These are phyloP conservation scores for Drosophila villosipedis DNA, from an alignment of 2,888 invertebrate genomes.

Conservation along the genomic window DNA sequence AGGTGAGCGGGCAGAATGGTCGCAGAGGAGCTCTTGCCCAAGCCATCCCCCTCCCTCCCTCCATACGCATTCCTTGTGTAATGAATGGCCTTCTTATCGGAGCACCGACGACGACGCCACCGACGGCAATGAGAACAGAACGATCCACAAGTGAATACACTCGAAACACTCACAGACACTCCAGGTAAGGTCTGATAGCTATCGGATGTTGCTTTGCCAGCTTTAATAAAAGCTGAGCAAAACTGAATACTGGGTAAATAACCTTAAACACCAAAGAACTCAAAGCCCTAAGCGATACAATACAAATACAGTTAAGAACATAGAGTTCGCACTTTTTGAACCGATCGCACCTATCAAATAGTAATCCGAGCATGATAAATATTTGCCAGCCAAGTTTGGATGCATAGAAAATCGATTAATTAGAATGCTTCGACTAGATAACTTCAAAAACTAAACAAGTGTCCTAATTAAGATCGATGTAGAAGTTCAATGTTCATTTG, in stretches of 20 bases:
- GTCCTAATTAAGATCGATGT: background rate
- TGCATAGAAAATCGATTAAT: background rate
- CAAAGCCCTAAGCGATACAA: background rate
- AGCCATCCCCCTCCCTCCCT: background rate
- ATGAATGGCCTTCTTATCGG: conserved; percentile 50
- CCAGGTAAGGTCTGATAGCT: conserved; percentile 12
- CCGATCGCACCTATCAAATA: background rate
- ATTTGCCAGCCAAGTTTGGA: background rate
- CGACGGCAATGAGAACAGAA: background rate
- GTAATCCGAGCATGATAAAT: background rate
- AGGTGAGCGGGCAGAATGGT: background rate
- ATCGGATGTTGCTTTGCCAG: conserved; percentile 11
- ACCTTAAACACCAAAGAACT: background rate
- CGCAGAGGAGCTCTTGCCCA: conserved; percentile 2
- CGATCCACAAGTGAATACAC: conserved; percentile 9
- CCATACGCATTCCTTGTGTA: conserved; percentile 54
- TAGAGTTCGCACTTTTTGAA: background rate
- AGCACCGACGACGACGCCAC: background rate
- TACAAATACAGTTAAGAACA: background rate
- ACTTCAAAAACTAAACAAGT: background rate
- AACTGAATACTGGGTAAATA: background rate
- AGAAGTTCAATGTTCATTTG: background rate
- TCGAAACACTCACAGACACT: background rate
- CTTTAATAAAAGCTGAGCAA: conserved; percentile 4
- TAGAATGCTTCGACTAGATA: background rate